phyloP scores from a whole-genome alignment of 2,797 vertebrate genomes.

The Pteropus rufus region DNA sequence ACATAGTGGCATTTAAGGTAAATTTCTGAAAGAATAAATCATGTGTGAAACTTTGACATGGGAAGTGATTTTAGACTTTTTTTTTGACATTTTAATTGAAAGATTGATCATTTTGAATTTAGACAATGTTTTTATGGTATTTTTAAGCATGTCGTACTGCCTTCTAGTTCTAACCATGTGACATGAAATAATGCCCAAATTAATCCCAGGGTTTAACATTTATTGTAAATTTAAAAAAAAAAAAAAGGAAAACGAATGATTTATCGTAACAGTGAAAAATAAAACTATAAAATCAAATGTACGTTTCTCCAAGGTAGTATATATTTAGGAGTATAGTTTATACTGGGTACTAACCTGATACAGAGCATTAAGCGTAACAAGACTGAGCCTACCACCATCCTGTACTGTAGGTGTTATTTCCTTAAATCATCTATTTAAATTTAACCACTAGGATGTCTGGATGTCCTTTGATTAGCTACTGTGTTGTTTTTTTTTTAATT shows the following conservation, averaged over 20 bases:
- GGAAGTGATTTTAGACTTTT: not conserved
- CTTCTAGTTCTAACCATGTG: not conserved
- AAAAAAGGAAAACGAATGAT: constrained; percentile 32
- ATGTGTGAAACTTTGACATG: not conserved
- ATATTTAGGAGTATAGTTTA: not conserved
- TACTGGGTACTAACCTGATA: not conserved
- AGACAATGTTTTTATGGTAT: not conserved
- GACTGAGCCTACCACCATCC: not conserved
- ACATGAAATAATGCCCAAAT: not conserved
- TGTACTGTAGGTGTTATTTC: not conserved
- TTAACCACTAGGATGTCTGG: not conserved
- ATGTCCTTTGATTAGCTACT: not conserved
- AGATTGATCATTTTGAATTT: not conserved
- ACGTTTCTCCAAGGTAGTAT: not conserved
- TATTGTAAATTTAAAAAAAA: not conserved
- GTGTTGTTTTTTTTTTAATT: not conserved
- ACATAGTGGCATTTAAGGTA: constrained; percentile 98
- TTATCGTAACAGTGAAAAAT: not conserved
- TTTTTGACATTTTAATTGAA: not conserved
- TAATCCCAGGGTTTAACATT: not conserved
- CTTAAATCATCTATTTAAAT: not conserved
- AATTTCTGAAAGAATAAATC: constrained; percentile 57
- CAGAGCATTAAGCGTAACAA: not conserved
- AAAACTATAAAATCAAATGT: constrained; percentile 8
- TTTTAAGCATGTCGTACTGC: not conserved